Conservation (phyloP, 2,888 invertebrate genomes). For the Dryococelus australis region DNA sequence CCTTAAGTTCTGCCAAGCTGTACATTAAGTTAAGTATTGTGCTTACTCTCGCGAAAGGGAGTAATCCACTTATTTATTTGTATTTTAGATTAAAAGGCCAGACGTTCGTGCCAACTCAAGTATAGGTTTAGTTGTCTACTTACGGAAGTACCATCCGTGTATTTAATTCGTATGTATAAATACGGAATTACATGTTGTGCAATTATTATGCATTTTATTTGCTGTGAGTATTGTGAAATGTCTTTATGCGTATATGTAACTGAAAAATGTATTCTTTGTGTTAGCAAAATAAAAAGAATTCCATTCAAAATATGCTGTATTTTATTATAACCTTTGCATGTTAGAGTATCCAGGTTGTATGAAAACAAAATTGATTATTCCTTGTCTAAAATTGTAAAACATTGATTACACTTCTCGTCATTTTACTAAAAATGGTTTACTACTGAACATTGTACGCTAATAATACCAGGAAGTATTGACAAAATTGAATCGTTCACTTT, state of each 20-base stretch:
- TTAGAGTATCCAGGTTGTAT: no score
- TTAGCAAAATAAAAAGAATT: neutral
- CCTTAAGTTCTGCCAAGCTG: neutral
- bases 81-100: neutral
- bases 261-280: neutral
- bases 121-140: neutral
- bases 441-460: no score
- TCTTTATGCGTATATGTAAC: neutral
- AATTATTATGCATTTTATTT: neutral
- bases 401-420: no score
- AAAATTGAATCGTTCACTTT: no score
- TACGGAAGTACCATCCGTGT: neutral
- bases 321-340: neutral
- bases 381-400: no score
- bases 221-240: conserved; percentile 1
- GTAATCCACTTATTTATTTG: neutral
- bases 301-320: neutral
- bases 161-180: neutral
- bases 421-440: no score
- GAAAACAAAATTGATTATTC: no score
- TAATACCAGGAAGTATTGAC: no score
- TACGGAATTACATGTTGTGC: conserved; percentile 5
- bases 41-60: neutral
- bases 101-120: neutral
- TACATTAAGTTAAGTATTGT: neutral